Conservation (phyloP, 2,888 invertebrate species). For the Trissolcus brochymenae region DNA sequence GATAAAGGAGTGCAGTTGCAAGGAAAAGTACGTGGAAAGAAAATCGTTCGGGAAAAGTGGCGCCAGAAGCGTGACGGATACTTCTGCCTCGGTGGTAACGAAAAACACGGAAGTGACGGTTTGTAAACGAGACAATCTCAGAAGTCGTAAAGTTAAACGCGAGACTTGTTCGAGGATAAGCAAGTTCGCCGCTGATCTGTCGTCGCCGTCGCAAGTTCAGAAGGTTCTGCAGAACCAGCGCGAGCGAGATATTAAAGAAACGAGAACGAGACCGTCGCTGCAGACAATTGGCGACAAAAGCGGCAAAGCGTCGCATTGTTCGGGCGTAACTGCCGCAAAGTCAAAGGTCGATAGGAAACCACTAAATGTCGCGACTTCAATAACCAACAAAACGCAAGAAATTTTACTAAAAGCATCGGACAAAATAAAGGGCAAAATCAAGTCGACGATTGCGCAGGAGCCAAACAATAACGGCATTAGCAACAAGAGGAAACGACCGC, state of each 20-base stretch:
- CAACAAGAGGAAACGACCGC: conserved; percentile 64
- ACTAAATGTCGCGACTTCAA: conserved; percentile 76
- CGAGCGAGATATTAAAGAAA: conserved; percentile 58
- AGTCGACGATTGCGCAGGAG: conserved; percentile 20
- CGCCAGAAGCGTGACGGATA: conserved; percentile 21
- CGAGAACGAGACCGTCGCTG: conserved; percentile 61
- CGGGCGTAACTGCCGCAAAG: conserved; percentile 65
- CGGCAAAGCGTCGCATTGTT: conserved; percentile 73
- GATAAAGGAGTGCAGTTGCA: conserved; percentile 40
- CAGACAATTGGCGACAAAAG: conserved; percentile 75
- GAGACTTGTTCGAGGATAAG: conserved; percentile 70
- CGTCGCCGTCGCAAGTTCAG: conserved; percentile 77
- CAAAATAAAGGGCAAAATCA: conserved; percentile 22
- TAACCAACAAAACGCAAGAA: conserved; percentile 72
- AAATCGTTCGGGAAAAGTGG: conserved; percentile 48
- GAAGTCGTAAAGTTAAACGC: conserved; percentile 62
- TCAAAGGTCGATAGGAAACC: conserved; percentile 73
- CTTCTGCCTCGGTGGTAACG: conserved; percentile 11
- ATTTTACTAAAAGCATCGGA: conserved; percentile 65
- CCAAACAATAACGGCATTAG: conserved; percentile 37
- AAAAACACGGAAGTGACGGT: conserved; percentile 35
- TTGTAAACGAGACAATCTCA: conserved; percentile 50
- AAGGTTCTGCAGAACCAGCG: conserved; percentile 65
- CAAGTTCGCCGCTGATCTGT: conserved; percentile 78
- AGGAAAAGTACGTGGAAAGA: conserved; percentile 43